These are phyloP conservation scores for Protonemura montana DNA, from an alignment of 2,888 invertebrate species.

Conservation along the genomic window DNA sequence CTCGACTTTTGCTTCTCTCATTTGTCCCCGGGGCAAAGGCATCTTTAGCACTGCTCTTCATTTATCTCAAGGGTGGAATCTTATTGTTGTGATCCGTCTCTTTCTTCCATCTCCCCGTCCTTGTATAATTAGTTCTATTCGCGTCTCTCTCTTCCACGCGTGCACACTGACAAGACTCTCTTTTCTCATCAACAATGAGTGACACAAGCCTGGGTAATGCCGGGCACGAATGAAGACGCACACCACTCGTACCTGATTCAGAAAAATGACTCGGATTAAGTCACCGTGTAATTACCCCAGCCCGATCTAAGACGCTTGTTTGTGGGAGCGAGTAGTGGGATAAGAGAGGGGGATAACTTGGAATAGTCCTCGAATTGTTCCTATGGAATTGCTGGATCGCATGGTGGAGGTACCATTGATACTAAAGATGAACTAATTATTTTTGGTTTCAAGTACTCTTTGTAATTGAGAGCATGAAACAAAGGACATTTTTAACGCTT, in stretches of 20 bases:
- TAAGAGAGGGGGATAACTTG: neutral
- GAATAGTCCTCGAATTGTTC: neutral
- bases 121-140: conserved; percentile 32
- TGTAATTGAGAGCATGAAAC: too few species aligned
- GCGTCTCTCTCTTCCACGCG: neutral
- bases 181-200: conserved; percentile 36
- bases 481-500: too few species aligned
- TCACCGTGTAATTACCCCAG: conserved; percentile 36
- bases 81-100: conserved; percentile 30
- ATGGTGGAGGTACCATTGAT: neutral
- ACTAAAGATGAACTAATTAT: neutral
- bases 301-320: conserved; percentile 18
- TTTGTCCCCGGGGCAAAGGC: conserved; percentile 14
- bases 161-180: neutral
- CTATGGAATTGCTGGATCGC: neutral
- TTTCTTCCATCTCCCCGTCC: neutral
- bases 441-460: too few species aligned
- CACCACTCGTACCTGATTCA: conserved; percentile 35
- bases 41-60: conserved; percentile 31
- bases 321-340: neutral
- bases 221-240: neutral
- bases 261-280: conserved; percentile 35
- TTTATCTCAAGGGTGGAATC: conserved; percentile 36
- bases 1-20: neutral
- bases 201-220: neutral